phyloP scores from a whole-genome alignment of 2,797 vertebrate genomes.

The Presbytis comata region DNA sequence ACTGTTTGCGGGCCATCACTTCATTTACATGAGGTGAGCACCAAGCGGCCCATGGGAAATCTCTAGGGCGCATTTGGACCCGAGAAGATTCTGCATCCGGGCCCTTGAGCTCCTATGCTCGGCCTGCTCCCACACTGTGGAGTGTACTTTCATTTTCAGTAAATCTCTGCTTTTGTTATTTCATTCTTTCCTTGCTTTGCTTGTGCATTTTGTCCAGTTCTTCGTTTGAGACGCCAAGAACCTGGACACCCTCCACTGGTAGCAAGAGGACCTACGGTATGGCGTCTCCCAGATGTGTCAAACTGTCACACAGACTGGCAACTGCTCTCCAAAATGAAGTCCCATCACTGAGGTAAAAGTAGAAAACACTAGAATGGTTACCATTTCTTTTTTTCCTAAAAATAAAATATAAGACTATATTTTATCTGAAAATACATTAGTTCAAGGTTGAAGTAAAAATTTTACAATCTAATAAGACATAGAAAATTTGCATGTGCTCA shows the following conservation, averaged over 20 bases:
- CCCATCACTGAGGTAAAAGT: neutral
- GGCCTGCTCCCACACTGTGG: neutral
- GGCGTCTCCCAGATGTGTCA: neutral
- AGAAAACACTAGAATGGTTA: neutral
- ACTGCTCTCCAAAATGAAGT: neutral
- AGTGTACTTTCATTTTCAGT: neutral
- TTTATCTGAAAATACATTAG: conserved; percentile 1
- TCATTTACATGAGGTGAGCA: neutral
- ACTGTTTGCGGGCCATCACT: neutral
- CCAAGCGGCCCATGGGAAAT: neutral
- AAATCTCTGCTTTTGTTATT: neutral
- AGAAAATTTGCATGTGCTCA: neutral
- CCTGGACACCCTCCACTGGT: neutral
- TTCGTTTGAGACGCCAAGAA: neutral
- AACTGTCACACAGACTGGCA: neutral
- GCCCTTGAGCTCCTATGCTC: neutral
- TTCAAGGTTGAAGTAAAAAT: neutral
- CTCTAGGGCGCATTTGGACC: neutral
- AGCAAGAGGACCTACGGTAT: neutral
- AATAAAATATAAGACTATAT: neutral
- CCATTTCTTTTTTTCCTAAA: neutral
- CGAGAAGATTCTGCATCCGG: neutral
- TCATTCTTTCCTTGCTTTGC: neutral
- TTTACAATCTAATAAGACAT: neutral
- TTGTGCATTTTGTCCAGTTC: neutral